A percentile compares a stretch with the other conserved stretches of the same genome.
Evolutionary conservation across 2,113 vertebrate genomes (phyloP).

Genomic region (Eidolon helvum): DNA sequence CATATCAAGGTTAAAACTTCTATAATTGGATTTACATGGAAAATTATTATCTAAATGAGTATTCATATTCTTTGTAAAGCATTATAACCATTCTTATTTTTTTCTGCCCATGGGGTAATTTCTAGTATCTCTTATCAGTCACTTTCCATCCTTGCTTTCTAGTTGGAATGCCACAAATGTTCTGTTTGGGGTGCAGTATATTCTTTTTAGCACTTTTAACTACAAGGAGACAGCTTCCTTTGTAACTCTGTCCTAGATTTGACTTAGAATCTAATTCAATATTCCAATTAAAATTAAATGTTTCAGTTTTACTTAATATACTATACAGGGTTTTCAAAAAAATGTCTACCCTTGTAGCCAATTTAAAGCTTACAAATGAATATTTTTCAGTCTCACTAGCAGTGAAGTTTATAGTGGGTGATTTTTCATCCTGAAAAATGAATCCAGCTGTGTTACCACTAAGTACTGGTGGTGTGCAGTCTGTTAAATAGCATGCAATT

Average conservation of each 20-base stretch:
- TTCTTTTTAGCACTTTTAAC: conserved; percentile 55
- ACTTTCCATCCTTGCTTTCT: conserved; percentile 13
- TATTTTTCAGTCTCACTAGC: conserved; percentile 51
- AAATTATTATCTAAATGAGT: conserved; percentile 13
- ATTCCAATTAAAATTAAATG: conserved; percentile 72
- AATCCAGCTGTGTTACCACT: conserved; percentile 46
- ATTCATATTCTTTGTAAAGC: conserved; percentile 42
- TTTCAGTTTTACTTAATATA: conserved; percentile 58
- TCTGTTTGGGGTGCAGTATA: conserved; percentile 13
- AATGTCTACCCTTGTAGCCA: conserved; percentile 28
- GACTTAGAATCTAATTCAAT: conserved; percentile 58
- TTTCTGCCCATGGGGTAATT: background rate
- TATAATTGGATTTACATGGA: background rate
- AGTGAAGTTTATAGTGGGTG: conserved; percentile 26
- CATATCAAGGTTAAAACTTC: conserved; percentile 7
- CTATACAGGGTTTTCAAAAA: background rate
- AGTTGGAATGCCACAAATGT: conserved; percentile 45
- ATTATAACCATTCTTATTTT: background rate
- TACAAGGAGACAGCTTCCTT: conserved; percentile 29
- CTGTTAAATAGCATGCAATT: conserved; percentile 59
- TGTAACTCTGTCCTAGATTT: conserved; percentile 57
- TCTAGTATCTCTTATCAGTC: conserved; percentile 40
- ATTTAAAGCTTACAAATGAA: conserved; percentile 42
- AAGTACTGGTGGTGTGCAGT: background rate
- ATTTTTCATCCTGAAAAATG: conserved; percentile 68